Conservation (phyloP, 2,797 vertebrate genomes). For the Aldrovandia affinis region DNA sequence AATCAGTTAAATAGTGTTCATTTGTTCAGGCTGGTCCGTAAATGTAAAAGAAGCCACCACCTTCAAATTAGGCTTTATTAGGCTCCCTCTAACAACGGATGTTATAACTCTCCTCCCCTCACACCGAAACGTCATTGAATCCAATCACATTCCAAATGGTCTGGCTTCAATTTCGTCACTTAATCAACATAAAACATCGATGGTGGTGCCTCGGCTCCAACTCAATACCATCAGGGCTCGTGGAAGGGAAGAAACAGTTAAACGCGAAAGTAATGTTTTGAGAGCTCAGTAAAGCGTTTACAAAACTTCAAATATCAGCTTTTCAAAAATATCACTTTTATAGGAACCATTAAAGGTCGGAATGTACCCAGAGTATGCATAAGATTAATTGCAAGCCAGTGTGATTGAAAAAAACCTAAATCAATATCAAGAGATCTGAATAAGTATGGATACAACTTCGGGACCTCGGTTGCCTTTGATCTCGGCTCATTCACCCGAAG, state of each 20-base stretch:
- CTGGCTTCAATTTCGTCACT: constrained; percentile 13
- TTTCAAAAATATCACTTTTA: no score
- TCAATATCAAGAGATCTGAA: neutral
- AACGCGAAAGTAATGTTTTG: neutral
- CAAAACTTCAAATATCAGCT: no score
- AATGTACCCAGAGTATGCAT: neutral
- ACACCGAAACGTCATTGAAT: constrained; percentile 11
- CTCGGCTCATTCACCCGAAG: constrained; percentile 58
- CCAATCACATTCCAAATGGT: neutral
- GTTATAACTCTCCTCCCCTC: neutral
- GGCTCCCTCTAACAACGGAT: no score
- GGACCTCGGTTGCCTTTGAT: constrained; percentile 52
- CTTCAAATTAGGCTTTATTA: no score
- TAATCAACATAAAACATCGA: neutral
- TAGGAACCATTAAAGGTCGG: no score
- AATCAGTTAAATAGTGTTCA: no score
- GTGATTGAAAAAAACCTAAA: neutral
- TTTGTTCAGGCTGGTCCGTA: no score
- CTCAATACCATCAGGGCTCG: no score
- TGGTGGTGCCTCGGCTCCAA: no score
- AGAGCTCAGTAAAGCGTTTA: no score
- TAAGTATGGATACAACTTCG: constrained; percentile 60
- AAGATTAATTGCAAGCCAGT: neutral
- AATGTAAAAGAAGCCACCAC: no score
- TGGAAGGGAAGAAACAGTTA: neutral